Conservation (phyloP, 2,797 vertebrate genomes). For the Cuculus canorus region DNA sequence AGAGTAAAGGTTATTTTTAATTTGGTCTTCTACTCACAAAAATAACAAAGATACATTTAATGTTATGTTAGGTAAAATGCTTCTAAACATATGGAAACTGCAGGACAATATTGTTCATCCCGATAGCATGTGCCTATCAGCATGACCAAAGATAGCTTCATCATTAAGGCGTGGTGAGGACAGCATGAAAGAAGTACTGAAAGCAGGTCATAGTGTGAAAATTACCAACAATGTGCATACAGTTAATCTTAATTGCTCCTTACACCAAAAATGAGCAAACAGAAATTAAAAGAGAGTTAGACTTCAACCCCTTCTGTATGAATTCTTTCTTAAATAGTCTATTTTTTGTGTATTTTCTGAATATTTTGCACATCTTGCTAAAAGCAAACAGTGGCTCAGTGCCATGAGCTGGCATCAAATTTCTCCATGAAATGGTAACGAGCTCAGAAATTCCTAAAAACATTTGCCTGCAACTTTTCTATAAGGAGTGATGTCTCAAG, state of each 20-base stretch:
- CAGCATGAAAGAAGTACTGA: not conserved
- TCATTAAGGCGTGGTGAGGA: not conserved
- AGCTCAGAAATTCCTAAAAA: not conserved
- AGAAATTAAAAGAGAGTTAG: not conserved
- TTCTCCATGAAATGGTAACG: not conserved
- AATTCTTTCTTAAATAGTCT: not conserved
- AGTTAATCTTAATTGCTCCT: not conserved
- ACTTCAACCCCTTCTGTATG: not conserved
- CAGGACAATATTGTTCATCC: not conserved
- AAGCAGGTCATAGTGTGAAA: not conserved
- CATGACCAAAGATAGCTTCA: not conserved
- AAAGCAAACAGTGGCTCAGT: not conserved
- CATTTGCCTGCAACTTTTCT: conserved; percentile 12
- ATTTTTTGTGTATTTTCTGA: not conserved
- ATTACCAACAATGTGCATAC: not conserved
- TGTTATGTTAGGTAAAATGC: rapidly evolving
- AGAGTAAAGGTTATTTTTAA: not conserved
- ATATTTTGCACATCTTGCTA: not conserved
- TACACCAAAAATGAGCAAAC: not conserved
- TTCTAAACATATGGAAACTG: not conserved
- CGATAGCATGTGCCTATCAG: not conserved
- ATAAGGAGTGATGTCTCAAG: not conserved
- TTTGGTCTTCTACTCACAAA: not conserved
- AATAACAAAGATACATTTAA: not conserved
- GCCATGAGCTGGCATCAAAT: not conserved